These are phyloP conservation scores for Leptopilina myrica DNA, from an alignment of 2,888 invertebrate genomes.

Conservation along the genomic window DNA sequence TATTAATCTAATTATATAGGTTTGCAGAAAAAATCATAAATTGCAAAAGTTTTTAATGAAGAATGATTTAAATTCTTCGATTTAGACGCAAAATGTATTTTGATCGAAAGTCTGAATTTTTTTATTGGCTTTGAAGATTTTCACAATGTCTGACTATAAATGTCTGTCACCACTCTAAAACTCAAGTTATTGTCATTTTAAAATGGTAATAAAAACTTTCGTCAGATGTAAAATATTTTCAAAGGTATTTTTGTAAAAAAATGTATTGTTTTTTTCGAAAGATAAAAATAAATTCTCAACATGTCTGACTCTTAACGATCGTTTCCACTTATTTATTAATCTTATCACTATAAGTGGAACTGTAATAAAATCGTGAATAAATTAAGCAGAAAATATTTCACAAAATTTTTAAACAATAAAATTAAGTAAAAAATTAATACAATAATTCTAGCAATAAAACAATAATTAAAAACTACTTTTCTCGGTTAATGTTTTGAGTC, in stretches of 20 bases:
- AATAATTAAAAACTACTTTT: too few relatives aligned
- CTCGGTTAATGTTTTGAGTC: too few relatives aligned
- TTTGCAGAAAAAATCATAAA: too few relatives aligned
- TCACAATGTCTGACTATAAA: conserved; percentile 1
- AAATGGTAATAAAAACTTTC: background rate
- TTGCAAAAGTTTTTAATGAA: background rate
- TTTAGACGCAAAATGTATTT: background rate
- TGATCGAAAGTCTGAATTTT: background rate
- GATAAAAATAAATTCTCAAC: background rate
- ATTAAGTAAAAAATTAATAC: too few relatives aligned
- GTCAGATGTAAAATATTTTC: background rate
- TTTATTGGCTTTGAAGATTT: background rate
- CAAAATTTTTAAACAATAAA: too few relatives aligned
- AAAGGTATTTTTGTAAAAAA: background rate
- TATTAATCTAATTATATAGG: too few relatives aligned
- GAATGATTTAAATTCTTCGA: background rate
- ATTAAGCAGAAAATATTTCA: too few relatives aligned
- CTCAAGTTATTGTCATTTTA: background rate
- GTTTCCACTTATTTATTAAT: too few relatives aligned
- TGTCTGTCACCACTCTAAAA: conserved; percentile 1
- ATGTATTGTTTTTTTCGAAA: background rate
- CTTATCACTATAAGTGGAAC: too few relatives aligned
- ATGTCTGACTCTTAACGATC: too few relatives aligned
- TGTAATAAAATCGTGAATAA: too few relatives aligned
- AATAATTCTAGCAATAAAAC: too few relatives aligned